A percentile compares a stretch with the other conserved stretches of the same genome.
phyloP scores from a whole-genome alignment of 1,140 invertebrate species.

The Liolophura sinensis region DNA sequence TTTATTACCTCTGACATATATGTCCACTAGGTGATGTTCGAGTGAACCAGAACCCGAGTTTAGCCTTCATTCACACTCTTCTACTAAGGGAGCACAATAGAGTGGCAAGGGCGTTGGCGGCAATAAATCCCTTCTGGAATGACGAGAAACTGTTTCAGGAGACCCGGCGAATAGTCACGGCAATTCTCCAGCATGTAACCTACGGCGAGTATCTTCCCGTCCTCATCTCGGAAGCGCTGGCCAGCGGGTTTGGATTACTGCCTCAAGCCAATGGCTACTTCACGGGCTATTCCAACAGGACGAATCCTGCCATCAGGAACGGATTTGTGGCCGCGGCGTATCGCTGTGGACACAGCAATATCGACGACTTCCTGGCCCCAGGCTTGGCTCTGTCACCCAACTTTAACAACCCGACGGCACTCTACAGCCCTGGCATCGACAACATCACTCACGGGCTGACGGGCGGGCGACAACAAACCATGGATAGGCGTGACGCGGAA shows the following conservation, averaged over 20 bases:
- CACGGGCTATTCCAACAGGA: constrained; percentile 73
- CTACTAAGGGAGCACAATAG: constrained; percentile 96
- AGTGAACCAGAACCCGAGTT: constrained; percentile 82
- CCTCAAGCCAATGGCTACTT: background rate
- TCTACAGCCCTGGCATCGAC: too few species aligned
- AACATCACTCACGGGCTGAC: too few species aligned
- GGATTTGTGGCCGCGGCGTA: constrained; percentile 94
- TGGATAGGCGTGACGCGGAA: too few species aligned
- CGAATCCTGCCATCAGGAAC: constrained; percentile 87
- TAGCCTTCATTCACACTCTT: constrained; percentile 96
- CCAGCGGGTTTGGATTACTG: constrained; percentile 41
- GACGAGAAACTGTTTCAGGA: constrained; percentile 86
- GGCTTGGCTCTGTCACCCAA: too few species aligned
- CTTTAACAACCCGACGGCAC: too few species aligned
- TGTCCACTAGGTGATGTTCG: constrained; percentile 68
- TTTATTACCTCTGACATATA: too few species aligned
- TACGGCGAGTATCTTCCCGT: constrained; percentile 88
- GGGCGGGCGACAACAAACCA: too few species aligned
- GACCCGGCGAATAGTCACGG: constrained; percentile 86
- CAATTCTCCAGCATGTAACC: constrained; percentile 93
- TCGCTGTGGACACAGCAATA: constrained; percentile 80
- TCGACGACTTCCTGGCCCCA: too few species aligned
- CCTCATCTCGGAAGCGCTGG: constrained; percentile 74
- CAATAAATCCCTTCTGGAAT: constrained; percentile 89
- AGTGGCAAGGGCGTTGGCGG: constrained; percentile 74